phyloP scores from a whole-genome alignment of 1,140 invertebrate genomes.

The Ctenoplectra terminalis region DNA sequence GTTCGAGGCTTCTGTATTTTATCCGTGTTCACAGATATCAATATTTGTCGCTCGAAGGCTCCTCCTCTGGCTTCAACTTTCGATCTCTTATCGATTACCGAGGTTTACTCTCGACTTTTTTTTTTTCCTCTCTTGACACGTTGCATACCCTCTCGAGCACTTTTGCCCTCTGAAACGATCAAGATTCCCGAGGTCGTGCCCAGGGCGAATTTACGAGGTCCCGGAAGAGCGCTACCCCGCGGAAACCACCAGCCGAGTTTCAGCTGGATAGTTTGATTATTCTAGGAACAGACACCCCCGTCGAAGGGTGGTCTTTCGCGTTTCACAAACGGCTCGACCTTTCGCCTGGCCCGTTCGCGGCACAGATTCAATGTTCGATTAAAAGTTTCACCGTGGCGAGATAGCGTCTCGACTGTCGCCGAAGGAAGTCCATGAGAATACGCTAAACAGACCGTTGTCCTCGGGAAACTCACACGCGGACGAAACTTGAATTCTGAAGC shows the following conservation, averaged over 20 bases:
- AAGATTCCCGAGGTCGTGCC: not conserved
- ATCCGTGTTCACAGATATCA: too few relatives aligned
- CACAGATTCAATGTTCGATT: not conserved
- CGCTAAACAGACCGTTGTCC: not conserved
- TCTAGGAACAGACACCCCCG: not conserved
- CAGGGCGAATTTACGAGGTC: not conserved
- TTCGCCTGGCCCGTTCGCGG: too few relatives aligned
- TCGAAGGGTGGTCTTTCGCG: not conserved
- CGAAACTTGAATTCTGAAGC: constrained; percentile 37
- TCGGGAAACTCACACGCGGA: not conserved
- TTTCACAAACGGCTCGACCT: too few relatives aligned
- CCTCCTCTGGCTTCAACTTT: too few relatives aligned
- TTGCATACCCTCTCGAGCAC: not conserved
- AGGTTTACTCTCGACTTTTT: too few relatives aligned
- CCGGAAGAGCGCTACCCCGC: not conserved
- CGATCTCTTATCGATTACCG: not conserved
- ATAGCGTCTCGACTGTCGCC: not conserved
- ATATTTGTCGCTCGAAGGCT: too few relatives aligned
- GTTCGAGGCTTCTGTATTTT: too few relatives aligned
- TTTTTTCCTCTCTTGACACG: not conserved
- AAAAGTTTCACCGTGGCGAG: not conserved
- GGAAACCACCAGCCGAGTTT: not conserved
- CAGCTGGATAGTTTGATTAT: not conserved
- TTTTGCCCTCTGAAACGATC: not conserved
- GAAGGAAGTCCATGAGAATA: not conserved